Percentiles rank a stretch among this genome's conserved stretches.
phyloP scores from a whole-genome alignment of 2,113 vertebrate genomes.

The Bombycilla garrulus region DNA sequence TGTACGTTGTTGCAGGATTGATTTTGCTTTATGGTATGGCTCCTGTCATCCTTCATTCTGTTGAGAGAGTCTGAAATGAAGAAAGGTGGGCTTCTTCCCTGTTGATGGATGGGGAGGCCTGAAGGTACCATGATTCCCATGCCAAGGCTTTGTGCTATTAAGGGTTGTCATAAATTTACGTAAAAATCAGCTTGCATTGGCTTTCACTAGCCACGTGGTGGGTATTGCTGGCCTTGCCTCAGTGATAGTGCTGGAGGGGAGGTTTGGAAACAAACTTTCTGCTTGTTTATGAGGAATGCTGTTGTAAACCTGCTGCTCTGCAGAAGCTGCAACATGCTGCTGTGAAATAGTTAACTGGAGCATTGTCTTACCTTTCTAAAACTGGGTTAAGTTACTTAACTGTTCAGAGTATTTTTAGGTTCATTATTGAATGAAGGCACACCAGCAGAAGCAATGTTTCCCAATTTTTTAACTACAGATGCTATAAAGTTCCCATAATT shows the following conservation, averaged over 20 bases:
- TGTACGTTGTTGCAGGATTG: not conserved
- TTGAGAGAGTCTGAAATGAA: not conserved
- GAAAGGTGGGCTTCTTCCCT: not conserved
- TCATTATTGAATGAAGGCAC: not conserved
- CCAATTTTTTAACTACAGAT: not conserved
- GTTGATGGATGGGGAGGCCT: not conserved
- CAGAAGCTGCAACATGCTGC: not conserved
- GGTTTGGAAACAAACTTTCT: not conserved
- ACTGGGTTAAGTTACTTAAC: constrained; percentile 47
- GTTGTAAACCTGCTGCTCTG: not conserved
- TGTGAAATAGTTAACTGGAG: not conserved
- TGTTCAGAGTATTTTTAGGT: constrained; percentile 19
- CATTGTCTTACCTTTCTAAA: not conserved
- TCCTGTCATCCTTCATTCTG: not conserved
- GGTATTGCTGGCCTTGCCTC: not conserved
- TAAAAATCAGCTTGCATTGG: not conserved
- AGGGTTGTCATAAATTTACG: not conserved
- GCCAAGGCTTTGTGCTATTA: not conserved
- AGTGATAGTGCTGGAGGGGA: not conserved
- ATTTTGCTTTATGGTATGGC: not conserved
- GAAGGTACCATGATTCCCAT: not conserved
- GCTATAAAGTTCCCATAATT: not conserved
- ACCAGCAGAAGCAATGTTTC: not conserved
- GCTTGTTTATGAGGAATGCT: not conserved
- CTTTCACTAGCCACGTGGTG: fast-evolving